Percentiles rank a stretch among this genome's conserved stretches.
Conservation (phyloP, 1,140 invertebrate species). For the Drosophila tsacasi region DNA sequence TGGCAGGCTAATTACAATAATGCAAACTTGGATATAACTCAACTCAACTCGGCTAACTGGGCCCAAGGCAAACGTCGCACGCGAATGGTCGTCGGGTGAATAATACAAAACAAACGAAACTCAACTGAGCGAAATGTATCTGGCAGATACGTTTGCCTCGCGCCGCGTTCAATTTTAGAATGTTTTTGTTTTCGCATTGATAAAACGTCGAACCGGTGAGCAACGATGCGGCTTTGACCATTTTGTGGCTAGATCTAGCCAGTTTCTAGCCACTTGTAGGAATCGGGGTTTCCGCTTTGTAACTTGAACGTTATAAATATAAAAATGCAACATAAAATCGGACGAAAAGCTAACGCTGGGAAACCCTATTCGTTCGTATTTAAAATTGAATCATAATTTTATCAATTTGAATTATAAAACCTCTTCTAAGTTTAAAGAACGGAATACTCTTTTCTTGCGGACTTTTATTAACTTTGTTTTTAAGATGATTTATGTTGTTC, state of each 20-base stretch:
- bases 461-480: too few relatives aligned
- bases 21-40: conserved; percentile 31
- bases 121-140: conserved; percentile 4
- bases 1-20: conserved; percentile 61
- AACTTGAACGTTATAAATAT: background rate
- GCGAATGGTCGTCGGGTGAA: conserved; percentile 25
- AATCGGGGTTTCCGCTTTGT: background rate
- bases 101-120: conserved; percentile 20
- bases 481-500: too few relatives aligned
- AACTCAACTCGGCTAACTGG: conserved; percentile 12
- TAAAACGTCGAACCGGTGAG: conserved; percentile 22
- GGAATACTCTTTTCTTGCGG: too few relatives aligned
- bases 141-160: conserved; percentile 15
- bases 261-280: background rate
- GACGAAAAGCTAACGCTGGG: too few relatives aligned
- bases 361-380: background rate
- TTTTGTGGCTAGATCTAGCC: background rate
- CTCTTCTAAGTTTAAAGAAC: too few relatives aligned
- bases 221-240: background rate
- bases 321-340: too few relatives aligned
- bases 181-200: conserved; percentile 30
- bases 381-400: background rate
- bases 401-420: too few relatives aligned
- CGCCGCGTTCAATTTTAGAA: conserved; percentile 21
- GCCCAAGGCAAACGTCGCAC: conserved; percentile 44